phyloP scores from a whole-genome alignment of 2,113 vertebrate species.

The Oxyura jamaicensis region DNA sequence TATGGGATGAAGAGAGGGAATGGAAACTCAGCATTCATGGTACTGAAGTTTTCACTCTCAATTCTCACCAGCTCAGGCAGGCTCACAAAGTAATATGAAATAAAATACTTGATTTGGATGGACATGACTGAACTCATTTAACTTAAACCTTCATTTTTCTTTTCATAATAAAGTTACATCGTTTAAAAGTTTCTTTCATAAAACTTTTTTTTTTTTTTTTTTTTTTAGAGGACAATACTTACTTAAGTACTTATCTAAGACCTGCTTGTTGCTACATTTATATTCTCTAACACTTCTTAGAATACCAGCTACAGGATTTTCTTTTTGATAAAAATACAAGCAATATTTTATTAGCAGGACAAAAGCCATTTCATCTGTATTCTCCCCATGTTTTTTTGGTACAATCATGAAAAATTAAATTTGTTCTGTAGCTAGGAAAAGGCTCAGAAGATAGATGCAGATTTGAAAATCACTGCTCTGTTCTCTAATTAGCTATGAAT shows the following conservation, averaged over 20 bases:
- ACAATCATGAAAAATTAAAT: not conserved
- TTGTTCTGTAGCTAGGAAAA: not conserved
- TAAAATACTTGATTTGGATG: not conserved
- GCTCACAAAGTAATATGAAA: not conserved
- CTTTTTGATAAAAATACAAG: not conserved
- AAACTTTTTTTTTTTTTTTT: not conserved
- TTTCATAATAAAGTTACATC: not conserved
- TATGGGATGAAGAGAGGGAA: not conserved
- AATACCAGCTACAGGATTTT: not conserved
- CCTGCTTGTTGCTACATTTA: not conserved
- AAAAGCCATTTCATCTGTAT: not conserved
- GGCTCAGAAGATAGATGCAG: not conserved
- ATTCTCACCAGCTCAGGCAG: not conserved
- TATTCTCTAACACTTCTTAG: not conserved
- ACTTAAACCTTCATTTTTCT: not conserved
- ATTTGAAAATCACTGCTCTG: not conserved
- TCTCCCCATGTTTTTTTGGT: rapidly evolving
- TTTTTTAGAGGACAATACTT: not conserved
- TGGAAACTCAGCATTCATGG: not conserved
- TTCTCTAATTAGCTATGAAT: not conserved
- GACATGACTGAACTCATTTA: not conserved
- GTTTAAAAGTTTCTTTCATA: not conserved
- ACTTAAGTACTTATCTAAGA: not conserved
- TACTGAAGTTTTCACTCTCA: not conserved
- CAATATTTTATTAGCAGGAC: not conserved